Conservation (phyloP, 1,140 invertebrate genomes). For the Pseudobourletiella spinata region DNA sequence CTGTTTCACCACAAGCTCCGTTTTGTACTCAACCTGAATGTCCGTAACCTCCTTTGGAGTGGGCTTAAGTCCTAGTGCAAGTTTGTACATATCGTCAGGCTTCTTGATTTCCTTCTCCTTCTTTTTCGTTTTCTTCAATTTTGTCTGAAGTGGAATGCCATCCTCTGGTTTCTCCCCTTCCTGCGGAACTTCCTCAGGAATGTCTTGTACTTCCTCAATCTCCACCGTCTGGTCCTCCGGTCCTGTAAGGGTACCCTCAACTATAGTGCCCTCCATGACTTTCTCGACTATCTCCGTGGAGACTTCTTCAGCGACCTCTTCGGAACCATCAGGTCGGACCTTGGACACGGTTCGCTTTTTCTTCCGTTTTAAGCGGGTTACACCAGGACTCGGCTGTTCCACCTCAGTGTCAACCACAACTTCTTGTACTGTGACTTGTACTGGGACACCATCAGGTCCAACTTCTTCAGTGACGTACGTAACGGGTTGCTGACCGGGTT, state of each 20-base stretch:
- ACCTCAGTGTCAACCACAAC: not conserved
- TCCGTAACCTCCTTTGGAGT: conserved; percentile 20
- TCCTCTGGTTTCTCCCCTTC: too few relatives aligned
- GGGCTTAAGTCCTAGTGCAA: conserved; percentile 7
- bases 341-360: not conserved
- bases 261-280: not conserved
- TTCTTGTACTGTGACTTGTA: not conserved
- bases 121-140: conserved; percentile 7
- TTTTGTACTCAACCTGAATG: conserved; percentile 22
- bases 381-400: not conserved
- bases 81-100: conserved; percentile 11
- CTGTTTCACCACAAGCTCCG: conserved; percentile 20
- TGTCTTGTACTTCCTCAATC: not conserved
- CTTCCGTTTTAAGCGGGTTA: not conserved
- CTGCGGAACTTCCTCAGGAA: not conserved
- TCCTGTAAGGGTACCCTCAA: not conserved
- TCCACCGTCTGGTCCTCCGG: not conserved
- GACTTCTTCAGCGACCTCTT: too few relatives aligned
- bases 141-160: conserved; percentile 1
- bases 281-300: too few relatives aligned
- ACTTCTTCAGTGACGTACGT: not conserved
- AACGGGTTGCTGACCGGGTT: not conserved
- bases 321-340: not conserved
- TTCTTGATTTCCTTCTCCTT: not conserved
- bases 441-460: not conserved